Conservation (phyloP, 2,888 invertebrate species). For the Chironomus riparius region DNA sequence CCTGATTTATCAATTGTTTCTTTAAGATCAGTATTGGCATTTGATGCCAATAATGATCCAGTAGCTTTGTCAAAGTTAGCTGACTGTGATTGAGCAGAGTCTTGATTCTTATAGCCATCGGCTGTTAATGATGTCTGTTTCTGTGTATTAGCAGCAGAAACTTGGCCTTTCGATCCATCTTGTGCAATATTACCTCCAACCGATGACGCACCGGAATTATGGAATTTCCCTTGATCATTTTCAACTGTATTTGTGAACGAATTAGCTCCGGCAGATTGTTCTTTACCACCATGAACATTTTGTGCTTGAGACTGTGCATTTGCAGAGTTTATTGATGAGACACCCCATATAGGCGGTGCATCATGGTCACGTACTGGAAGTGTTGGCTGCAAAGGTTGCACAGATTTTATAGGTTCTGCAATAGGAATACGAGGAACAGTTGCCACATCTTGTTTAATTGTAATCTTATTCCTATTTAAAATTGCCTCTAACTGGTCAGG, state of each 20-base stretch:
- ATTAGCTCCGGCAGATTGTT: slow-evolving; percentile 17
- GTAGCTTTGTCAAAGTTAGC: slow-evolving; percentile 1
- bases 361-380: background rate
- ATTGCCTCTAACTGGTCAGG: slow-evolving; percentile 16
- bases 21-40: background rate
- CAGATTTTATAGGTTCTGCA: too few relatives aligned
- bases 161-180: slow-evolving; percentile 5
- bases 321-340: background rate
- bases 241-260: slow-evolving; percentile 4
- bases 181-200: slow-evolving; percentile 2
- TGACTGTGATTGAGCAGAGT: slow-evolving; percentile 4
- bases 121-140: slow-evolving; percentile 7
- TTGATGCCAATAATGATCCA: background rate
- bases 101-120: slow-evolving; percentile 12
- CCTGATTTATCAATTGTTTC: slow-evolving; percentile 17
- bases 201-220: slow-evolving; percentile 16
- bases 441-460: background rate
- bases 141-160: slow-evolving; percentile 9
- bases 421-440: too few relatives aligned
- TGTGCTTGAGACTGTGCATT: slow-evolving; percentile 16
- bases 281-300: slow-evolving; percentile 10
- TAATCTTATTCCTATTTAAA: background rate
- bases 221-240: slow-evolving; percentile 23
- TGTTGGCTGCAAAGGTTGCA: background rate
- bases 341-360: slow-evolving; percentile 14